Conservation (phyloP, 2,888 invertebrate genomes). For the Dryomyza anilis region DNA sequence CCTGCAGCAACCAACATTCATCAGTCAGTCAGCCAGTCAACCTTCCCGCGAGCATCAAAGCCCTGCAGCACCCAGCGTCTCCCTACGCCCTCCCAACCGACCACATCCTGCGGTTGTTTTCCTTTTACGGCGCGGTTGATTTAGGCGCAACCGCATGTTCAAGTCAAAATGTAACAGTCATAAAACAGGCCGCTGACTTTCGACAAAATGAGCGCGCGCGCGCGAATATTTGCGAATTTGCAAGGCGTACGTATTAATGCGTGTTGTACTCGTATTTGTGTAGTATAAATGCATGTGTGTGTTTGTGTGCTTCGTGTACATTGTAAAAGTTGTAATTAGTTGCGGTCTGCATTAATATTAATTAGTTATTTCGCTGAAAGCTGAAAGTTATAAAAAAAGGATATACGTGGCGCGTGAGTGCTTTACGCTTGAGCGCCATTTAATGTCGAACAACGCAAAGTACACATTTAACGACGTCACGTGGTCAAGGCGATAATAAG, state of each 20-base stretch:
- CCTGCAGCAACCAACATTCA: too few relatives aligned
- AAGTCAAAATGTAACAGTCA: background rate
- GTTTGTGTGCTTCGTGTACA: background rate
- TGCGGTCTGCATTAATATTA: slow-evolving; percentile 53
- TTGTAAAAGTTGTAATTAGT: slow-evolving; percentile 45
- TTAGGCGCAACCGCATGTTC: background rate
- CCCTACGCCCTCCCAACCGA: background rate
- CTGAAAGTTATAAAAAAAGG: slow-evolving; percentile 2
- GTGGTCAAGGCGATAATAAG: background rate
- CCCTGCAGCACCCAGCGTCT: background rate
- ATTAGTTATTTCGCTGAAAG: slow-evolving; percentile 42
- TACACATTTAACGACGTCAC: background rate
- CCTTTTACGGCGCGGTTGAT: background rate
- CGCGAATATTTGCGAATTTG: too few relatives aligned
- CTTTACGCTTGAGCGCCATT: background rate
- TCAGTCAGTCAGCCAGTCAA: too few relatives aligned
- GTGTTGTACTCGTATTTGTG: background rate
- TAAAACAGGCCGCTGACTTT: background rate
- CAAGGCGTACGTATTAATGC: background rate
- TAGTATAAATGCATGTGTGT: background rate
- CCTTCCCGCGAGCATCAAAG: too few relatives aligned
- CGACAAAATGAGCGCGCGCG: too few relatives aligned
- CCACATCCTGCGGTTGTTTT: background rate
- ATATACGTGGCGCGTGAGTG: background rate
- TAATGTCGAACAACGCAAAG: background rate